Conservation (phyloP, 2,797 vertebrate genomes). For the Phyllotis vaccarum region DNA sequence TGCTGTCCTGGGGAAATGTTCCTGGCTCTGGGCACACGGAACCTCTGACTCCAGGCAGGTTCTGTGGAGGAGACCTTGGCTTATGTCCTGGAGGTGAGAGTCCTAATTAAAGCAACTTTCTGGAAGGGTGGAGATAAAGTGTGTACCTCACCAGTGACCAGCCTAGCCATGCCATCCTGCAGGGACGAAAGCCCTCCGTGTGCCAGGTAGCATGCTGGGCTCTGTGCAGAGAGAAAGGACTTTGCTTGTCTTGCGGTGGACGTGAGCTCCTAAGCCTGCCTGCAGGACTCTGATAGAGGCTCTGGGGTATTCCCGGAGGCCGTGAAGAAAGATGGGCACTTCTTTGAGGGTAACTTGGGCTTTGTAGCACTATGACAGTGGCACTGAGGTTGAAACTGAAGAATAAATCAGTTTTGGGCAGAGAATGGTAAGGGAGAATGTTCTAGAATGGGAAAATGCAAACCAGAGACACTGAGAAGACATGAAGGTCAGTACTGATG, state of each 20-base stretch:
- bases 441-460: neutral
- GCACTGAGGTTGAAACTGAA: neutral
- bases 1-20: neutral
- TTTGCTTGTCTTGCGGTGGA: neutral
- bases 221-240: neutral
- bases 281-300: accelerated
- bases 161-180: neutral
- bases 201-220: neutral
- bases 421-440: neutral
- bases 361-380: neutral
- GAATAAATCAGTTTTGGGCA: too few relatives aligned
- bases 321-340: accelerated
- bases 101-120: neutral
- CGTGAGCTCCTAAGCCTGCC: neutral
- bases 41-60: neutral
- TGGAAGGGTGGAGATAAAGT: neutral
- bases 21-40: neutral
- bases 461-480: neutral
- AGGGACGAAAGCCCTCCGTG: neutral
- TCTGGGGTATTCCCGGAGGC: accelerated
- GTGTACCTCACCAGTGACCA: accelerated
- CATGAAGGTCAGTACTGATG: accelerated
- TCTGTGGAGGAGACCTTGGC: neutral
- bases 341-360: neutral
- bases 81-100: neutral